phyloP scores from a whole-genome alignment of 2,113 vertebrate genomes.

The Triplophysa rosa region DNA sequence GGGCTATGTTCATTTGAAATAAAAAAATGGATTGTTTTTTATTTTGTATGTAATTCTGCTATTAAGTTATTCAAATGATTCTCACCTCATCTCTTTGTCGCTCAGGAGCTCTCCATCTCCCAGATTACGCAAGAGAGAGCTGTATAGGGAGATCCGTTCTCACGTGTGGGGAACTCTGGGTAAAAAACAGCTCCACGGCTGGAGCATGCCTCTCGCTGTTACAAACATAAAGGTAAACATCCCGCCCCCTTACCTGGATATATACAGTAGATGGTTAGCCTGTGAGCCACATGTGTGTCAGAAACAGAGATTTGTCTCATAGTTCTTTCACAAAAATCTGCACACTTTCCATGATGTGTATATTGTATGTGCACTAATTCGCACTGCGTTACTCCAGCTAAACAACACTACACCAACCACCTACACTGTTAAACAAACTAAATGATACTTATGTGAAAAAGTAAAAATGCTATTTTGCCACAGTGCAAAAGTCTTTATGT shows the following conservation, averaged over 20 bases:
- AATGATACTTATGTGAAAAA: too few species aligned
- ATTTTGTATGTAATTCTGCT: too few species aligned
- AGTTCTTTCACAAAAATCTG: neutral
- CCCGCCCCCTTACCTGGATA: neutral
- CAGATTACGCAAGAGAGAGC: conserved; percentile 72
- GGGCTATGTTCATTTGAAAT: too few species aligned
- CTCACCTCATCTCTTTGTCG: conserved; percentile 1
- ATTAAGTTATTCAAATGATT: neutral
- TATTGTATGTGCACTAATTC: neutral
- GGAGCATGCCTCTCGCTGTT: conserved; percentile 73
- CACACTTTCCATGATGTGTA: neutral
- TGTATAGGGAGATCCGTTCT: conserved; percentile 78
- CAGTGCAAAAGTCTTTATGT: too few species aligned
- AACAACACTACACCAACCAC: too few species aligned
- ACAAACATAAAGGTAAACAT: conserved; percentile 58
- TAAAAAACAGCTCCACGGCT: conserved; percentile 77
- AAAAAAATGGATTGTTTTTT: too few species aligned
- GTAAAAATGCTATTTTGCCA: too few species aligned
- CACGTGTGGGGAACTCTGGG: conserved; percentile 78
- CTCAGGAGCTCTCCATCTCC: conserved; percentile 63
- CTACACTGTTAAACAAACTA: too few species aligned
- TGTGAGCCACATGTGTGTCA: neutral
- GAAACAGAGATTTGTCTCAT: neutral
- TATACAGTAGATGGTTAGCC: neutral
- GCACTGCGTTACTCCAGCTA: neutral